These are phyloP conservation scores for Atherix ibis DNA, from an alignment of 2,888 invertebrate species.

Conservation along the genomic window DNA sequence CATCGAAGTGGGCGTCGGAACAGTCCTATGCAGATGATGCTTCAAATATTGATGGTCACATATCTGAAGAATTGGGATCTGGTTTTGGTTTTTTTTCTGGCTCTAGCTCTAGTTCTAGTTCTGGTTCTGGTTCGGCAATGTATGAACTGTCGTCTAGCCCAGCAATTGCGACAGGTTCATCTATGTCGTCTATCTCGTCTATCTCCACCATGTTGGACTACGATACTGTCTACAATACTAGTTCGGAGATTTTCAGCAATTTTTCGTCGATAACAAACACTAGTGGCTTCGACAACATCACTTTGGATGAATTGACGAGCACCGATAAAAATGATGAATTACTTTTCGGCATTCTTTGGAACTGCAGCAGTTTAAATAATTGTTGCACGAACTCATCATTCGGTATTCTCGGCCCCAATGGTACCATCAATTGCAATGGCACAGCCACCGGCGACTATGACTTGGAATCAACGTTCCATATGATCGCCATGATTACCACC, in stretches of 20 bases:
- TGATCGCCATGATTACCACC: conserved; percentile 54
- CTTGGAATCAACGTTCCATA: conserved; percentile 27
- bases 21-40: no score
- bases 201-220: conserved; percentile 5
- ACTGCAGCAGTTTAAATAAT: conserved; percentile 8
- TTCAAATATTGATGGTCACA: no score
- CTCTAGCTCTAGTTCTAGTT: no score
- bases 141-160: no score
- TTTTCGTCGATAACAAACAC: conserved; percentile 5
- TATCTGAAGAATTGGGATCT: no score
- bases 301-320: not conserved
- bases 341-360: conserved; percentile 6
- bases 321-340: conserved; percentile 4
- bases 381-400: conserved; percentile 4
- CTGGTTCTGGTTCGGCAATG: no score
- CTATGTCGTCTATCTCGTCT: no score
- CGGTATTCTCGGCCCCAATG: conserved; percentile 5
- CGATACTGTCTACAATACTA: conserved; percentile 6
- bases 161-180: no score
- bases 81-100: no score
- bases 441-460: conserved; percentile 4
- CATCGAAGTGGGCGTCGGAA: no score
- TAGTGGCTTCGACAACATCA: not conserved
- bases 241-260: conserved; percentile 7
- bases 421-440: conserved; percentile 1